Base-by-base conservation (phyloP, 1,140 invertebrate species). In the Belonocnema kinseyi region DNA sequence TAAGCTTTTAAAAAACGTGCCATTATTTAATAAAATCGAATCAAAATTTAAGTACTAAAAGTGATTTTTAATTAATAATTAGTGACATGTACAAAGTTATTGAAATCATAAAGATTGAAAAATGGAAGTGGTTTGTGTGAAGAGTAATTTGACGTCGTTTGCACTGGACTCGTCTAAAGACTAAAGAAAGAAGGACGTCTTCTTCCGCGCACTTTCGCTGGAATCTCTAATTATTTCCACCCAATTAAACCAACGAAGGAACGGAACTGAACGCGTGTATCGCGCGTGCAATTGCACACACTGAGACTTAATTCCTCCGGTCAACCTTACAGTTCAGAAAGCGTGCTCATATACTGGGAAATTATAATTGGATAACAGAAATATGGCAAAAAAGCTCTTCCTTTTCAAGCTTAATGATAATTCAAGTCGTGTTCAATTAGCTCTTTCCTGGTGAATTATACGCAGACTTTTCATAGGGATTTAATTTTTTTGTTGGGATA, bases 281-380 rank as follows among this genome's bases (percentile, higher is more conserved):
- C 26, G 33, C 61, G 61, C 61, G 61, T 66, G 61, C 26, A 40
- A 66, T 66, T 66, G 61, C 61, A 66, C 61, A 66, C 61, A 33
- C 26, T 46, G 8, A 46, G 40, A 33, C n/a, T 40, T 66, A 14
- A 26, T 66, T 66, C 61, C 40, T 66, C 61, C 61, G 61, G 61
- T 66, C 61, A 66, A 40, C 61, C 61, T 33, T 33, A n/a, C 4
- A 16, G 21, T 61, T 6, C 61, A 66, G 61, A 66, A 66, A 40
- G 61, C 61, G 61, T 66, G 61, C 61, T 66, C 61, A 66, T 66
- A 33, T 66, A 66, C 61, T 66, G 61, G 33, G 26, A 66, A 66
- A 66, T 66, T 66, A 66, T 66, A 66, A 66, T 66, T 66, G 61
- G 61, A 66, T 66, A 66, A 40, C 61, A 66, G 61, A 66, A 66